phyloP scores from a whole-genome alignment of 2,888 invertebrate species.

The Acleris sparsana region DNA sequence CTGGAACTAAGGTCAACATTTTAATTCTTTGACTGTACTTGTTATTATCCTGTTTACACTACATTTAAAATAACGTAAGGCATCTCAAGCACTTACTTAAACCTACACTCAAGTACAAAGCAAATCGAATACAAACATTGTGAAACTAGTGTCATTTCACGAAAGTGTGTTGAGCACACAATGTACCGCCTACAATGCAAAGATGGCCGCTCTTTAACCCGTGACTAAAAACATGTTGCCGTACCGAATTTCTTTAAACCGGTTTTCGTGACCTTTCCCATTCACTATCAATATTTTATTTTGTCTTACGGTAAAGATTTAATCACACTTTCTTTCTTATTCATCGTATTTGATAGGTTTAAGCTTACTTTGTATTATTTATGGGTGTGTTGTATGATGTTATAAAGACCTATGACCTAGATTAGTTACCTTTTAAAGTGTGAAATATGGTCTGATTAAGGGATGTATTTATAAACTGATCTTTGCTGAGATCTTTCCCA shows the following conservation, averaged over 20 bases:
- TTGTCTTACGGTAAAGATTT: background rate
- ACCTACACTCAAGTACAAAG: background rate
- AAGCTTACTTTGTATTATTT: background rate
- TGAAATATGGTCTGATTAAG: too few relatives aligned
- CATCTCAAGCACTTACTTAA: background rate
- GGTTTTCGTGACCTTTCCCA: conserved; percentile 15
- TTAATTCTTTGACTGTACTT: too few relatives aligned
- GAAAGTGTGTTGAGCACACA: conserved; percentile 18
- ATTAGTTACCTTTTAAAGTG: too few relatives aligned
- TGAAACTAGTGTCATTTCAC: conserved; percentile 3
- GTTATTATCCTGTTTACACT: too few relatives aligned
- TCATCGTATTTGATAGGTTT: background rate
- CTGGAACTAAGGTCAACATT: too few relatives aligned
- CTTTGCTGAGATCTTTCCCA: too few relatives aligned
- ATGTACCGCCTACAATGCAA: conserved; percentile 15
- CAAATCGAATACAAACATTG: background rate
- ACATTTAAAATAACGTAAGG: too few relatives aligned
- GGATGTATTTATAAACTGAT: too few relatives aligned
- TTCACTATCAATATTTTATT: conserved; percentile 3
- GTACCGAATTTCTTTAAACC: conserved; percentile 17
- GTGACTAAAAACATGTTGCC: conserved; percentile 22
- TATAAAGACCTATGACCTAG: too few relatives aligned
- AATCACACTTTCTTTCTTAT: background rate
- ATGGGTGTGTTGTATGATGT: background rate
- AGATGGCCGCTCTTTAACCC: conserved; percentile 4